Percentiles rank a stretch among this genome's conserved stretches.
Evolutionary conservation across 2,113 vertebrate species (phyloP).

Genomic region (Echinops telfairi): DNA sequence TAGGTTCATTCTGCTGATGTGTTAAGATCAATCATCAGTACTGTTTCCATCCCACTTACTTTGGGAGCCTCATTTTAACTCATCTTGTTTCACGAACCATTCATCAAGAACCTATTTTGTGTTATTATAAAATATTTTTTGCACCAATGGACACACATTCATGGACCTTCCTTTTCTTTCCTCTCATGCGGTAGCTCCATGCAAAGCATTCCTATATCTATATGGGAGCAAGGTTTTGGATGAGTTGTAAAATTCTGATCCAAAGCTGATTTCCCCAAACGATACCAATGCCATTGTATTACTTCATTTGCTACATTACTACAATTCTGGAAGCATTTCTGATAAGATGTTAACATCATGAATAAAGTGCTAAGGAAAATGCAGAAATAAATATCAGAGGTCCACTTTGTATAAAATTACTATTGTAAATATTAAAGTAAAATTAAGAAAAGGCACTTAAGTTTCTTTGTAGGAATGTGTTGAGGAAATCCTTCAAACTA

Average conservation of each 20-base stretch:
- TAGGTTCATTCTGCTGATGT: too few relatives aligned
- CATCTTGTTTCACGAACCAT: too few relatives aligned
- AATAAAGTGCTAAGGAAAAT: neutral
- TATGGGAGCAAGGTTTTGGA: too few relatives aligned
- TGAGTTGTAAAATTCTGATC: neutral
- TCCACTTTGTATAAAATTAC: neutral
- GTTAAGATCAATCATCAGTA: too few relatives aligned
- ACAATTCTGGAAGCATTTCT: neutral
- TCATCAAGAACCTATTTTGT: too few relatives aligned
- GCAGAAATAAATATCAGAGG: neutral
- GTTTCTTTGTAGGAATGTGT: neutral
- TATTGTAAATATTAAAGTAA: neutral
- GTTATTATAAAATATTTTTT: too few relatives aligned
- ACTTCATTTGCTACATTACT: neutral
- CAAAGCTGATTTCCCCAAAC: neutral
- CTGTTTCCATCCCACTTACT: too few relatives aligned
- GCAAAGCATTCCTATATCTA: too few relatives aligned
- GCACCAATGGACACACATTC: too few relatives aligned
- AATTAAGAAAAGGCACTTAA: neutral
- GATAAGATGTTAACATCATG: neutral
- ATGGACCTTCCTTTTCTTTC: too few relatives aligned
- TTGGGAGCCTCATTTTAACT: too few relatives aligned
- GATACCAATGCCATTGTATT: neutral
- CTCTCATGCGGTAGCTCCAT: too few relatives aligned
- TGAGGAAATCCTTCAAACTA: neutral